A percentile compares a stretch with the other conserved stretches of the same genome.
These are phyloP conservation scores for Campaea margaritaria DNA, from an alignment of 2,888 invertebrate genomes.

Conservation along the genomic window DNA sequence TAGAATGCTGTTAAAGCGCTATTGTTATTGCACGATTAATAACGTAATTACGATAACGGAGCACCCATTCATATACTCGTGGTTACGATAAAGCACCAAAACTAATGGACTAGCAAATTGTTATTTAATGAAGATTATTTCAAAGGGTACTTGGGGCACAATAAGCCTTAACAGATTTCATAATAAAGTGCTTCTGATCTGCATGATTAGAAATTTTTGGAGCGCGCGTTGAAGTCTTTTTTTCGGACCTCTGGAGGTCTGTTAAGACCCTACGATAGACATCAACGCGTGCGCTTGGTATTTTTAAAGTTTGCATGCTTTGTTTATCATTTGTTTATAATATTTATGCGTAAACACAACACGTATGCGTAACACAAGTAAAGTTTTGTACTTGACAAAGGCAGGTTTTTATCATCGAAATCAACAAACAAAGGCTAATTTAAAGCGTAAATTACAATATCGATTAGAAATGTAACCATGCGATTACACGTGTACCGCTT, in stretches of 20 bases:
- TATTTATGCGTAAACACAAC: neutral
- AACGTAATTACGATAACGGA: constrained; percentile 55
- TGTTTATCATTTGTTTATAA: neutral
- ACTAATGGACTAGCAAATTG: constrained; percentile 45
- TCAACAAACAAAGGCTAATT: constrained; percentile 9
- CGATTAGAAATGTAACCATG: constrained; percentile 35
- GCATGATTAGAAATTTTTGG: neutral
- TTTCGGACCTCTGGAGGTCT: neutral
- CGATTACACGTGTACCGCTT: constrained; percentile 67
- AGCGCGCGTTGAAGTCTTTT: constrained; percentile 22
- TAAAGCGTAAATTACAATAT: constrained; percentile 19
- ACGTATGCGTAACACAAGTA: too few species aligned
- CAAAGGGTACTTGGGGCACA: constrained; percentile 6
- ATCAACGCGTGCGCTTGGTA: constrained; percentile 7
- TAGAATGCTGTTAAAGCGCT: constrained; percentile 39
- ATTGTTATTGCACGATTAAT: constrained; percentile 36
- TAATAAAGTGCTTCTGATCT: constrained; percentile 6
- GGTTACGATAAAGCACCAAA: constrained; percentile 44
- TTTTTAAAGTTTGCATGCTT: neutral
- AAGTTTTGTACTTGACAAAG: constrained; percentile 1
- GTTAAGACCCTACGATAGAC: constrained; percentile 8
- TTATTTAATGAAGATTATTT: constrained; percentile 46
- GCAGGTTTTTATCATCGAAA: constrained; percentile 10
- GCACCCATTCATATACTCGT: constrained; percentile 42
- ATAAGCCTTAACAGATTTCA: neutral